Evolutionary conservation across 1,140 invertebrate genomes (phyloP).

Genomic region (Nautilus pompilius): DNA sequence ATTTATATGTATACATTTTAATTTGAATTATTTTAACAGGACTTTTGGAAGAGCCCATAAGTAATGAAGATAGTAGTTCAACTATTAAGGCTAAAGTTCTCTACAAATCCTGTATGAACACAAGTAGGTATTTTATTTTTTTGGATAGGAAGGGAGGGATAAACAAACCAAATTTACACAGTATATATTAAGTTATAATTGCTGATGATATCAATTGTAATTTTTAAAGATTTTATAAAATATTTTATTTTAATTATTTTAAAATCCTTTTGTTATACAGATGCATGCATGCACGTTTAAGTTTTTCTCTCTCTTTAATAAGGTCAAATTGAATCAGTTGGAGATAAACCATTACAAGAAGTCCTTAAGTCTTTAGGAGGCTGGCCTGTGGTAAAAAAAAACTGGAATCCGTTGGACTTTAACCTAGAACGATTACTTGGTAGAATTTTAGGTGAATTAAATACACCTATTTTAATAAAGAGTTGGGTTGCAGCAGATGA

Average conservation of each 20-base stretch:
- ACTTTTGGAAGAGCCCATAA: conserved; percentile 47
- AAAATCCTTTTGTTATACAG: no score
- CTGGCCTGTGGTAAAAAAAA: conserved; percentile 73
- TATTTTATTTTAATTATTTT: no score
- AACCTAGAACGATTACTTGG: conserved; percentile 74
- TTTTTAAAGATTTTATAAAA: no score
- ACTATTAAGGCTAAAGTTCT: conserved; percentile 70
- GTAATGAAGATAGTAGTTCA: conserved; percentile 41
- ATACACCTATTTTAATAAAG: conserved; percentile 70
- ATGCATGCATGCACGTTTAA: not conserved
- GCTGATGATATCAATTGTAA: no score
- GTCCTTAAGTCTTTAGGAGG: conserved; percentile 75
- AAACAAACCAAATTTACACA: no score
- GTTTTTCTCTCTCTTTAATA: conserved; percentile 10
- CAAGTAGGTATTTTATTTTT: no score
- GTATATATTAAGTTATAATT: no score
- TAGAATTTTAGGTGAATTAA: conserved; percentile 68
- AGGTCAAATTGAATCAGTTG: conserved; percentile 62
- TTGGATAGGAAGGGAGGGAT: no score
- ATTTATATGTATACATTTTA: not conserved
- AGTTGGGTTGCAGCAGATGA: conserved; percentile 73
- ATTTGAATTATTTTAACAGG: conserved; percentile 41
- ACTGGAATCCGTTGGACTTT: conserved; percentile 62
- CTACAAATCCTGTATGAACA: conserved; percentile 83
- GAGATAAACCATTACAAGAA: conserved; percentile 68